Evolutionary conservation across 2,113 vertebrate genomes (phyloP).

Genomic region (Colaptes auratus): DNA sequence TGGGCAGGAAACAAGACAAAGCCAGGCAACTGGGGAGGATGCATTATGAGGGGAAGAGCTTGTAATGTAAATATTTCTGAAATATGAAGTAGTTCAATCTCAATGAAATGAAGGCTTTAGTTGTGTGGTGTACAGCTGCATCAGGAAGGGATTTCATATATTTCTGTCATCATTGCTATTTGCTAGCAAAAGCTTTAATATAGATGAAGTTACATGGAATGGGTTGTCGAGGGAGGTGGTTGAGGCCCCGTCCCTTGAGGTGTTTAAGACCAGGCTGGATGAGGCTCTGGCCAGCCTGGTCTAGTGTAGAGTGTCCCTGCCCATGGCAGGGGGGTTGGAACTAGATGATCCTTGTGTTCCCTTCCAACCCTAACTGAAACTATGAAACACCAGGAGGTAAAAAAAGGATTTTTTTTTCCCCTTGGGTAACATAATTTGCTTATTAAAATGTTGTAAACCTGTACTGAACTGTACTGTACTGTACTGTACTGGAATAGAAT

Average conservation of each 20-base stretch:
- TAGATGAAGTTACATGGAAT: neutral
- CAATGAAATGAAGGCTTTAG: slow-evolving; percentile 2
- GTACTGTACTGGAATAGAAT: neutral
- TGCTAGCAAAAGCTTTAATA: neutral
- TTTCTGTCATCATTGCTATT: neutral
- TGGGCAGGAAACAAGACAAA: neutral
- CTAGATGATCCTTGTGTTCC: no score
- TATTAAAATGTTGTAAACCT: neutral
- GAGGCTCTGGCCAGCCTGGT: no score
- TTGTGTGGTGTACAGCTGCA: slow-evolving; percentile 5
- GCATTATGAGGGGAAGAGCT: neutral
- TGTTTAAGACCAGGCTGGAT: no score
- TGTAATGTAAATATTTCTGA: neutral
- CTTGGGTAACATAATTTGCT: neutral
- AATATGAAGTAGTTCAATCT: neutral
- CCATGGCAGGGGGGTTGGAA: no score
- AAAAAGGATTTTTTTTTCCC: neutral
- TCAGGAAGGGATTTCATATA: neutral
- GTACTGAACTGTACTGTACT: no score
- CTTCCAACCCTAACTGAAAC: no score
- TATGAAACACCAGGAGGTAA: accelerated
- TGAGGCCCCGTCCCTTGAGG: no score
- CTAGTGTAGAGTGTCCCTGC: no score
- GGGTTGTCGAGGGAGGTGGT: no score
- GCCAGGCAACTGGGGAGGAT: neutral